Percentiles rank a stretch among this genome's conserved stretches.
Conservation (phyloP, 2,888 invertebrate genomes). For the Hecatera dysodea region DNA sequence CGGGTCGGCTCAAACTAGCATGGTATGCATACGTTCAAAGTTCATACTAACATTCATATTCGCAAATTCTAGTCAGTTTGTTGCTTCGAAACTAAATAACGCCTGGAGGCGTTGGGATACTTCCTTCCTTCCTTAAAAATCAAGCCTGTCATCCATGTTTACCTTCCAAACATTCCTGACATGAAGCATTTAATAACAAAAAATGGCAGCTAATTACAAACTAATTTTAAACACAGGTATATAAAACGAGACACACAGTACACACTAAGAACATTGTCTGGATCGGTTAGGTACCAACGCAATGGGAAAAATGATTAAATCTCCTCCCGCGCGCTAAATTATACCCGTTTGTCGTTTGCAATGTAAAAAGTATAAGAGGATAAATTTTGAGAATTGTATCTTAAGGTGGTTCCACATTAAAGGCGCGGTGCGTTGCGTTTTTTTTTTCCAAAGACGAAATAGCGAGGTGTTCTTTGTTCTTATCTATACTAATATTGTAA, state of each 20-base stretch:
- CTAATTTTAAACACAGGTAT: neutral
- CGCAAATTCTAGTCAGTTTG: too few species aligned
- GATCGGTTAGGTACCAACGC: slow-evolving; percentile 2
- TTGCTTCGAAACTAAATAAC: too few species aligned
- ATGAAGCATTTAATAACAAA: neutral
- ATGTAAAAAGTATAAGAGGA: slow-evolving; percentile 46
- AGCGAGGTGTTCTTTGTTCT: too few species aligned
- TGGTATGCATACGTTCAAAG: too few species aligned
- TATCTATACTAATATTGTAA: too few species aligned
- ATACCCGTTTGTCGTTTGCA: slow-evolving; percentile 17
- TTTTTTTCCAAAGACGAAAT: neutral
- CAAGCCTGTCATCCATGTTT: neutral
- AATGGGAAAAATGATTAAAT: slow-evolving; percentile 52
- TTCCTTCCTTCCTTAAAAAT: too few species aligned
- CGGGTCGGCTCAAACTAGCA: too few species aligned
- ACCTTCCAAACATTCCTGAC: neutral
- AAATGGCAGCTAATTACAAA: neutral
- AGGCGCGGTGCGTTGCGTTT: neutral
- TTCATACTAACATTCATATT: too few species aligned
- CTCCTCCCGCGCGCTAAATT: slow-evolving; percentile 30
- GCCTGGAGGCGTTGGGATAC: too few species aligned
- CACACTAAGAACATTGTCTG: neutral
- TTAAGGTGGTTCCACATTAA: slow-evolving; percentile 35
- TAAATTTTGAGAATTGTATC: slow-evolving; percentile 43
- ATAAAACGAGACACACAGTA: neutral